These are phyloP conservation scores for Nannobrachium achirus DNA, from an alignment of 2,113 vertebrate species.

Conservation along the genomic window DNA sequence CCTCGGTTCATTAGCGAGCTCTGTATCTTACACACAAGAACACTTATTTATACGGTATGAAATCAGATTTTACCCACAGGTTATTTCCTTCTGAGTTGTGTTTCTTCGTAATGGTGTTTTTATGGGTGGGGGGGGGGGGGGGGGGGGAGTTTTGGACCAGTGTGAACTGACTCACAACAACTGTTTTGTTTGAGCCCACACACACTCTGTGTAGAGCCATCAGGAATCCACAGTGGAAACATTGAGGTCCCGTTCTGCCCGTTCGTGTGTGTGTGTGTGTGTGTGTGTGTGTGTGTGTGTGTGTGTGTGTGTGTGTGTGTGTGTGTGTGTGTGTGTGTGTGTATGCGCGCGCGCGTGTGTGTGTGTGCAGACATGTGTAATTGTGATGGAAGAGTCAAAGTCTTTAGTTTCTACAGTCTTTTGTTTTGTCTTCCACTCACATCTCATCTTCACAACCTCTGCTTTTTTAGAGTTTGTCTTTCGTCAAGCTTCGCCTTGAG, in stretches of 20 bases:
- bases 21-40: constrained; percentile 6
- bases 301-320: constrained; percentile 25
- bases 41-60: constrained; percentile 12
- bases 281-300: constrained; percentile 3
- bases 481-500: constrained; percentile 56
- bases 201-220: constrained; percentile 60
- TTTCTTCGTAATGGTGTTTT: constrained; percentile 15
- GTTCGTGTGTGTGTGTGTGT: constrained; percentile 6
- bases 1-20: constrained; percentile 7
- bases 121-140: constrained; percentile 10
- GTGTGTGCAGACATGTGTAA: neutral
- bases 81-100: constrained; percentile 39
- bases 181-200: constrained; percentile 60
- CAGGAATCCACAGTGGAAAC: constrained; percentile 66
- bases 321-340: constrained; percentile 28
- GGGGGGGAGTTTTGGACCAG: neutral
- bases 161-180: constrained; percentile 56
- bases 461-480: constrained; percentile 28
- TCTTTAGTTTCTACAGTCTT: constrained; percentile 34
- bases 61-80: constrained; percentile 50
- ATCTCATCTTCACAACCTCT: constrained; percentile 47
- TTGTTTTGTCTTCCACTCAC: constrained; percentile 54
- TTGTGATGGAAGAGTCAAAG: constrained; percentile 31
- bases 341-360: constrained; percentile 25
- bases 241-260: constrained; percentile 42